Evolutionary conservation across 2,797 vertebrate species (phyloP).

Genomic region (Eleutherodactylus coqui): DNA sequence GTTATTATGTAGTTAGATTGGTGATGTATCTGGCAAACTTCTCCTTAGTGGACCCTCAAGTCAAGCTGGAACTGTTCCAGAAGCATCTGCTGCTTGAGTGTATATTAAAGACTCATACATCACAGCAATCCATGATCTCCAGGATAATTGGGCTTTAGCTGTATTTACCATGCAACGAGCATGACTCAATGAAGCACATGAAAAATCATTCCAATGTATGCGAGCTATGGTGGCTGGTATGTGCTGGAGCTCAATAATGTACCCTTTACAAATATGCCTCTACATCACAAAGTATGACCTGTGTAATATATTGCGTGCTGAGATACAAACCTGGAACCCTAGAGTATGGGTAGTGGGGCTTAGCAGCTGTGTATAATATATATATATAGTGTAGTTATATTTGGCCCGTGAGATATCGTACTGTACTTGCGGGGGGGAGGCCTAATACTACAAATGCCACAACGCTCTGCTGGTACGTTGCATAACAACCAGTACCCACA

Average conservation of each 20-base stretch:
- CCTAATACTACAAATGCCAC: no score
- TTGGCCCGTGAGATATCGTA: no score
- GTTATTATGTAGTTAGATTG: background rate
- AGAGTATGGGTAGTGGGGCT: no score
- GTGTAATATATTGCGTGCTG: background rate
- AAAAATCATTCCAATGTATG: background rate
- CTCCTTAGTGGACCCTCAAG: background rate
- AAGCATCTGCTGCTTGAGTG: slow-evolving; percentile 25
- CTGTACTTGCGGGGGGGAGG: no score
- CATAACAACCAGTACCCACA: no score
- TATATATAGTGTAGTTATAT: no score
- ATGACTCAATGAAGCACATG: slow-evolving; percentile 21
- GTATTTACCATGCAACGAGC: slow-evolving; percentile 24
- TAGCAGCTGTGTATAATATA: no score
- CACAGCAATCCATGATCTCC: slow-evolving; percentile 17
- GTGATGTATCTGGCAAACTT: slow-evolving; percentile 10
- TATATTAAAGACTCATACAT: slow-evolving; percentile 31
- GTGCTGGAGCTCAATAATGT: background rate
- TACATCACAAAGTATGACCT: background rate
- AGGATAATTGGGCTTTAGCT: slow-evolving; percentile 10
- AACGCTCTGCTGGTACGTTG: no score
- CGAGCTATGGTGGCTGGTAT: background rate
- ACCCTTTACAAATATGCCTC: background rate
- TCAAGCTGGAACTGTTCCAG: slow-evolving; percentile 1
- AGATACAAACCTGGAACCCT: no score